Evolutionary conservation across 2,888 invertebrate genomes (phyloP).

Genomic region (Drosophila siamana): DNA sequence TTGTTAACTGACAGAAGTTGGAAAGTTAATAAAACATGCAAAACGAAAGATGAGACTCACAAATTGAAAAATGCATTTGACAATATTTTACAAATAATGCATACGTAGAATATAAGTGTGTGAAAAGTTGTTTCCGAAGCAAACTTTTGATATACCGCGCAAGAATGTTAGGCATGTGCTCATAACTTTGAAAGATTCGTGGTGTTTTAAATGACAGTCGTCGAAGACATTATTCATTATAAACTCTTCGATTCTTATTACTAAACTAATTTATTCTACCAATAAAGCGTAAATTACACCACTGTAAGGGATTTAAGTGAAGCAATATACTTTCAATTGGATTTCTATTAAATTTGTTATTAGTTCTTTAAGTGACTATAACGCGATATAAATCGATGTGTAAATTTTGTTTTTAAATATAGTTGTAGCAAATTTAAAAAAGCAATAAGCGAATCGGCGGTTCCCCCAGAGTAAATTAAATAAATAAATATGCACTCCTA

Average conservation of each 20-base stretch:
- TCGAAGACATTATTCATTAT: neutral
- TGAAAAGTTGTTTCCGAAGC: neutral
- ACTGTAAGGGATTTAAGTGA: too few relatives aligned
- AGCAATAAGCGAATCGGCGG: too few relatives aligned
- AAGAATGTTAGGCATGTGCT: neutral
- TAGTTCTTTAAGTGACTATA: too few relatives aligned
- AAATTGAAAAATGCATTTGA: constrained; percentile 9
- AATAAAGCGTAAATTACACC: too few relatives aligned
- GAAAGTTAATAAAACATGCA: constrained; percentile 28
- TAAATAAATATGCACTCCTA: too few relatives aligned
- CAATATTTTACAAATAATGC: neutral
- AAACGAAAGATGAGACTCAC: constrained; percentile 14
- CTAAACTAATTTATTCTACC: too few relatives aligned
- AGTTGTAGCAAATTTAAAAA: too few relatives aligned
- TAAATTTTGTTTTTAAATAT: too few relatives aligned
- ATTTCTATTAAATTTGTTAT: too few relatives aligned
- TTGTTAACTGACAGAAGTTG: constrained; percentile 31
- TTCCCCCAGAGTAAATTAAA: too few relatives aligned
- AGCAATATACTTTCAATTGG: too few relatives aligned
- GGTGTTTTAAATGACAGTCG: neutral
- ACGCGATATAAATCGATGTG: too few relatives aligned
- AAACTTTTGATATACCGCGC: neutral
- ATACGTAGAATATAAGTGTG: neutral
- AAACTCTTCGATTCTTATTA: neutral
- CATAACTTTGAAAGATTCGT: neutral